Evolutionary conservation across 2,797 vertebrate species (phyloP).

Genomic region (Staurois parvus): DNA sequence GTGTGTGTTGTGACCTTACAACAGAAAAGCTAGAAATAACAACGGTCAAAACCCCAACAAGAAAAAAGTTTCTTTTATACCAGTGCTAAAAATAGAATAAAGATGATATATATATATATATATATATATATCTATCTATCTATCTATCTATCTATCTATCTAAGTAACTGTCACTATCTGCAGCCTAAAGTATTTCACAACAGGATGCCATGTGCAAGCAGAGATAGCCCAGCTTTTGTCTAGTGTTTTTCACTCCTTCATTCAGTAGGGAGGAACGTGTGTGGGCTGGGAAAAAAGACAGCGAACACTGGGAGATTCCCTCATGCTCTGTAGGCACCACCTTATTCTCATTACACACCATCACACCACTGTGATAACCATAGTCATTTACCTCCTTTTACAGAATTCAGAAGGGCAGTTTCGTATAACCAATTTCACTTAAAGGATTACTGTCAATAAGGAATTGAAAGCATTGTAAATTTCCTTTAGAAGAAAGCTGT

Average conservation of each 20-base stretch:
- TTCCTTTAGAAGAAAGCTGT: neutral
- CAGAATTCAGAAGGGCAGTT: neutral
- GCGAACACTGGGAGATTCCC: constrained; percentile 39
- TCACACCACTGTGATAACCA: constrained; percentile 25
- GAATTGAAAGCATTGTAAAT: neutral
- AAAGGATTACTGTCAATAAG: neutral
- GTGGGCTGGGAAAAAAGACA: constrained; percentile 41
- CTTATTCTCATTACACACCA: constrained; percentile 37
- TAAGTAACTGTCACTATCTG: neutral
- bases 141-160: too few relatives aligned
- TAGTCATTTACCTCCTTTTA: neutral
- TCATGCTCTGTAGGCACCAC: neutral
- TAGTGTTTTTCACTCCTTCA: neutral
- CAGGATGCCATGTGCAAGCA: neutral
- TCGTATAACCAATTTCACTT: constrained; percentile 1
- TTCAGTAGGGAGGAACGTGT: constrained; percentile 10
- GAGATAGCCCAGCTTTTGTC: constrained; percentile 4
- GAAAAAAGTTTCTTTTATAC: neutral
- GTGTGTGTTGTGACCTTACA: too few relatives aligned
- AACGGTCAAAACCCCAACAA: neutral
- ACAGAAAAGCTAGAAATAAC: too few relatives aligned
- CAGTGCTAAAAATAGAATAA: neutral
- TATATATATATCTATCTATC: too few relatives aligned
- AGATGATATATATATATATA: neutral
- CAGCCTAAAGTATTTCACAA: neutral